Evolutionary conservation across 1,140 invertebrate genomes (phyloP).

Genomic region (Diprion similis): DNA sequence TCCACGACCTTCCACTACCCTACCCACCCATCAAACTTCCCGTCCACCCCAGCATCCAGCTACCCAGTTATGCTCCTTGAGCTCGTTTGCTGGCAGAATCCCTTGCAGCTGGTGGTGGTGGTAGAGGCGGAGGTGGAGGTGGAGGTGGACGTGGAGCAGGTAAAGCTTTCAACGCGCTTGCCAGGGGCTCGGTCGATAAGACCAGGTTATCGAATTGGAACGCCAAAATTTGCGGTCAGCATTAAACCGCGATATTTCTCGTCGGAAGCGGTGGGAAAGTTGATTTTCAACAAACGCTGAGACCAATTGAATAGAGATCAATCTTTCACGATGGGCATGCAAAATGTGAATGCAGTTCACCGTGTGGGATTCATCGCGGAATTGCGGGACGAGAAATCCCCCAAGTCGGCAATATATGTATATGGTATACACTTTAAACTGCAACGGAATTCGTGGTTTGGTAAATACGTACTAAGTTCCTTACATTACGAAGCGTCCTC

Average conservation of each 20-base stretch:
- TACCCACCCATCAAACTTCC: background rate
- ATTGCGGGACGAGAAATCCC: background rate
- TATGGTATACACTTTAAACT: background rate
- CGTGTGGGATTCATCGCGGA: background rate
- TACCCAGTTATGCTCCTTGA: too few relatives aligned
- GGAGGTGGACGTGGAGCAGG: background rate
- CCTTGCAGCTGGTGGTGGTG: too few relatives aligned
- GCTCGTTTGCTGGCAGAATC: too few relatives aligned
- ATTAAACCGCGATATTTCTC: background rate
- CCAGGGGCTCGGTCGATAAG: background rate
- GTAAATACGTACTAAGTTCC: background rate
- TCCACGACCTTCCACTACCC: background rate
- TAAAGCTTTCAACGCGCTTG: background rate
- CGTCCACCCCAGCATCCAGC: background rate
- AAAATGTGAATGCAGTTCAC: background rate
- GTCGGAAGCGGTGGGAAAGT: background rate
- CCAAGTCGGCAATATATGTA: background rate
- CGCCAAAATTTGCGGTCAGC: background rate
- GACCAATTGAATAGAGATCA: background rate
- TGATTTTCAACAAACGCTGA: background rate
- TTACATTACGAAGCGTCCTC: too few relatives aligned
- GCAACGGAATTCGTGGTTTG: background rate
- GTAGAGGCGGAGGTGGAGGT: background rate
- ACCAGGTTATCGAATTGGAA: background rate
- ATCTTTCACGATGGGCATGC: background rate